phyloP scores from a whole-genome alignment of 2,113 vertebrate species.

The Epinephelus moara region DNA sequence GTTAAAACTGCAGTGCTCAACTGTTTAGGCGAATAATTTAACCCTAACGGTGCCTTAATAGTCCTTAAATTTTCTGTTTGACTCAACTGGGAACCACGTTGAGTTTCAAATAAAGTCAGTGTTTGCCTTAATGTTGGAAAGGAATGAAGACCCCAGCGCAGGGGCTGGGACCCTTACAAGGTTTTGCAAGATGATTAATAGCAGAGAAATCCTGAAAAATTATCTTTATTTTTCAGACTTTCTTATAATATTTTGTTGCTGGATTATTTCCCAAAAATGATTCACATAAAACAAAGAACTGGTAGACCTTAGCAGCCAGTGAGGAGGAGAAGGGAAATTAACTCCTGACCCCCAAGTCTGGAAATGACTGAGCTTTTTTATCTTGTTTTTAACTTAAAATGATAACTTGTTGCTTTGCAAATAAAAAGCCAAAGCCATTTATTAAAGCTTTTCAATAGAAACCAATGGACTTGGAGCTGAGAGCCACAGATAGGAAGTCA shows the following conservation, averaged over 20 bases:
- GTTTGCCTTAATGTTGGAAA: background rate
- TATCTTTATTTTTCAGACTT: background rate
- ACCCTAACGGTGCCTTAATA: too few species aligned
- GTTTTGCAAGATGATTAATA: background rate
- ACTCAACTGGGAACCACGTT: background rate
- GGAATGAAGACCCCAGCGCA: background rate
- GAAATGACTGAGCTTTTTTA: too few species aligned
- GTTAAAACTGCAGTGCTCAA: background rate
- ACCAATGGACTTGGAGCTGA: too few species aligned
- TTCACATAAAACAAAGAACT: background rate
- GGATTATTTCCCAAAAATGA: too few species aligned
- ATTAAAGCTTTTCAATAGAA: too few species aligned
- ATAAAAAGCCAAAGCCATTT: too few species aligned
- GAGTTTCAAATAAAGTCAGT: conserved; percentile 2
- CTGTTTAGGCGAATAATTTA: background rate
- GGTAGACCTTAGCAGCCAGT: background rate
- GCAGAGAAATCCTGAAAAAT: background rate
- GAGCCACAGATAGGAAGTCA: background rate
- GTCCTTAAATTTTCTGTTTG: background rate
- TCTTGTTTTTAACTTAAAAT: too few species aligned
- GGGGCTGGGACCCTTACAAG: background rate
- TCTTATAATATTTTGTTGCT: background rate
- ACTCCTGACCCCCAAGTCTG: too few species aligned
- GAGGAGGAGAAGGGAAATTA: too few species aligned
- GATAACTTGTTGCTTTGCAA: too few species aligned